These are phyloP conservation scores for Grus americana DNA, from an alignment of 2,113 vertebrate species.

Conservation along the genomic window DNA sequence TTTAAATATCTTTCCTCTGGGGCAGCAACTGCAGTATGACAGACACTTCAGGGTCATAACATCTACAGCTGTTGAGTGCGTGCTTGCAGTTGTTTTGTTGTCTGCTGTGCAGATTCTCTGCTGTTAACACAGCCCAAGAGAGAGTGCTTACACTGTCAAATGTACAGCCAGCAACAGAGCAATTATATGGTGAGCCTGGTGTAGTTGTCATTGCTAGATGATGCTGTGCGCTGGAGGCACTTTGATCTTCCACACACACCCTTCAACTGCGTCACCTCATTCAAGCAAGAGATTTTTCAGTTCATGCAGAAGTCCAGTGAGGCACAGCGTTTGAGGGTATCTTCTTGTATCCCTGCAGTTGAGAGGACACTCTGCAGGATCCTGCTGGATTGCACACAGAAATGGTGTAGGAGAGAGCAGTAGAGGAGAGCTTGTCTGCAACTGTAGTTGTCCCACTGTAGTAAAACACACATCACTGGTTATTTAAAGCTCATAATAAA, in stretches of 20 bases:
- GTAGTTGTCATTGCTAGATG: background rate
- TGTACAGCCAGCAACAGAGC: background rate
- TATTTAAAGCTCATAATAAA: background rate
- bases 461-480: background rate
- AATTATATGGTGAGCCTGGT: background rate
- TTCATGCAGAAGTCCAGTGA: background rate
- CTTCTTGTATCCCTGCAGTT: background rate
- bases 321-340: background rate
- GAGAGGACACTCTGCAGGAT: background rate
- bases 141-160: background rate
- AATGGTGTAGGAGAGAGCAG: background rate
- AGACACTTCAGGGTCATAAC: background rate
- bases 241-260: fast-evolving
- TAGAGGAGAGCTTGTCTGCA: background rate
- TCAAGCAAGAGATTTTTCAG: background rate
- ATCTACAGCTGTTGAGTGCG: background rate
- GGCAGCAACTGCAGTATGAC: background rate
- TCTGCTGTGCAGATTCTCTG: background rate
- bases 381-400: background rate
- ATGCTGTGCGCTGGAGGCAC: background rate
- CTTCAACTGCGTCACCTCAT: fast-evolving
- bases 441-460: background rate
- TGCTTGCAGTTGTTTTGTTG: background rate
- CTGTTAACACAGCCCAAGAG: background rate
- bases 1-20: background rate